Percentiles rank a stretch among this genome's conserved stretches.
Evolutionary conservation across 2,113 vertebrate species (phyloP).

Genomic region (Nerophis ophidion): DNA sequence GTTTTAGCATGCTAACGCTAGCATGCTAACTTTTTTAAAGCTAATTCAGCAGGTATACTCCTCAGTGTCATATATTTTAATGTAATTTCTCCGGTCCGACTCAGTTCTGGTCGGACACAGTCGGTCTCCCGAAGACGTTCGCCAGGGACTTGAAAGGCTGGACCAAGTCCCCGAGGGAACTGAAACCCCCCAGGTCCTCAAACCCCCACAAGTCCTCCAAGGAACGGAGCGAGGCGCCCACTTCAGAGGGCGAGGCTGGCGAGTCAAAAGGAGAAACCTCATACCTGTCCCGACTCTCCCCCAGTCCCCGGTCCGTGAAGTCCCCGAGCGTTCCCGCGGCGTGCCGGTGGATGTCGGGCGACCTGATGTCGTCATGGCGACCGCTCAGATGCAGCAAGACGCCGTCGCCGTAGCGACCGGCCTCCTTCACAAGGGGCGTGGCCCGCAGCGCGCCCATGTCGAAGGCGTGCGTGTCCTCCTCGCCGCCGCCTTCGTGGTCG

Average conservation of each 20-base stretch:
- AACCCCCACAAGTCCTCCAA: conserved; percentile 77
- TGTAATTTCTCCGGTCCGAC: too few species aligned
- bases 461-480: conserved; percentile 89
- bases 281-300: conserved; percentile 76
- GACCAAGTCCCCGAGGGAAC: conserved; percentile 84
- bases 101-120: conserved; percentile 35
- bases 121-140: conserved; percentile 69
- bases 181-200: conserved; percentile 79
- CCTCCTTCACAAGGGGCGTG: conserved; percentile 39
- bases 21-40: too few species aligned
- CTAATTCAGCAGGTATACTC: too few species aligned
- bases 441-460: conserved; percentile 87
- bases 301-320: conserved; percentile 82
- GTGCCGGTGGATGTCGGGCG: conserved; percentile 63
- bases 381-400: conserved; percentile 60
- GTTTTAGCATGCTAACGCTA: too few species aligned
- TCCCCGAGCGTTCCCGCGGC: conserved; percentile 69
- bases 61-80: too few species aligned
- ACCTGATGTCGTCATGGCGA: conserved; percentile 72
- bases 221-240: conserved; percentile 82
- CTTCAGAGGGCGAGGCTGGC: conserved; percentile 85
- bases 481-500: conserved; percentile 92
- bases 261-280: conserved; percentile 82
- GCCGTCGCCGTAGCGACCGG: conserved; percentile 36
- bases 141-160: conserved; percentile 82